Conservation (phyloP, 2,797 vertebrate genomes). For the Enteromius trimaculatus region DNA sequence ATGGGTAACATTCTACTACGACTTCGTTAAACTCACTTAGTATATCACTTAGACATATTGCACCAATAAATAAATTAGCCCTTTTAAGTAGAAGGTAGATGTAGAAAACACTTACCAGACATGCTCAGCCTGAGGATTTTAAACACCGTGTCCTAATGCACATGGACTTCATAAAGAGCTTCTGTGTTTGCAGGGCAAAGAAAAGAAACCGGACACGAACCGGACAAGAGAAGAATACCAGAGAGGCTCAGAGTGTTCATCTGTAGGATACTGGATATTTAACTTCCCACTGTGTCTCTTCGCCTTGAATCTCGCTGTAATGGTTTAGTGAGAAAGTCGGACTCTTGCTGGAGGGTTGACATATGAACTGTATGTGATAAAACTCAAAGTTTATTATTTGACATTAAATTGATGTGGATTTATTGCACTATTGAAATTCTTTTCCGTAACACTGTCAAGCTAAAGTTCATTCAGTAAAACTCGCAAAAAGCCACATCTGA, state of each 20-base stretch:
- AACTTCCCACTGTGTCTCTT: constrained; percentile 43
- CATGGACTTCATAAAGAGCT: constrained; percentile 61
- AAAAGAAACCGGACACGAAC: constrained; percentile 61
- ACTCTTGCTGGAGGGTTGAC: constrained; percentile 22
- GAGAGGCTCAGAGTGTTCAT: constrained; percentile 57
- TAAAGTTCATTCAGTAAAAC: background rate
- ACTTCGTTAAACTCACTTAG: background rate
- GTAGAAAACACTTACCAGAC: constrained; percentile 34
- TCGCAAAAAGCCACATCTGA: background rate
- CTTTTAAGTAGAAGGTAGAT: background rate
- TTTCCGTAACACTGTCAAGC: background rate
- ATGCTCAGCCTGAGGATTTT: constrained; percentile 22
- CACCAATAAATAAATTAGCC: background rate
- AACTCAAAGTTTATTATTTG: background rate
- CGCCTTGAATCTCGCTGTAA: constrained; percentile 29
- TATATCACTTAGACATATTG: background rate
- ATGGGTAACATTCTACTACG: background rate
- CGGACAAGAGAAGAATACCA: constrained; percentile 64
- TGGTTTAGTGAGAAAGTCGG: background rate
- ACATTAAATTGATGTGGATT: background rate
- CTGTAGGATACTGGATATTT: constrained; percentile 54
- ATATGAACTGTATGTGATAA: background rate
- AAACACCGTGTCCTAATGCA: constrained; percentile 49
- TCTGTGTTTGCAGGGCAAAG: constrained; percentile 56
- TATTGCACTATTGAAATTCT: background rate